These are phyloP conservation scores for Periophthalmus magnuspinnatus DNA, from an alignment of 2,797 vertebrate species.

Conservation along the genomic window DNA sequence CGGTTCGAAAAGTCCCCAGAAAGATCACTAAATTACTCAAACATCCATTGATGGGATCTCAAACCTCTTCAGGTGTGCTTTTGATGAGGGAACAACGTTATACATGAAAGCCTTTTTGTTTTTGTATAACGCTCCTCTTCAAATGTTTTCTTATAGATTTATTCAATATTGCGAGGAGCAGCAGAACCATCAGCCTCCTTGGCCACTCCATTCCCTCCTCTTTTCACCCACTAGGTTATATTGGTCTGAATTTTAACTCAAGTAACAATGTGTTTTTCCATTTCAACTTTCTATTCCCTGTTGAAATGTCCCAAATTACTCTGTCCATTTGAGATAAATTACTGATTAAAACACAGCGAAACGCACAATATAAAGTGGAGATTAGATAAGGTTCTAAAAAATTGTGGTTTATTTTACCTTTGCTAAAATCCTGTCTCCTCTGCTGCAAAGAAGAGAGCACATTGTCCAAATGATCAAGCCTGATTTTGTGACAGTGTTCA, in stretches of 20 bases:
- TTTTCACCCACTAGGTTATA: too few relatives aligned
- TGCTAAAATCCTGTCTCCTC: too few relatives aligned
- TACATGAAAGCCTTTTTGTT: too few relatives aligned
- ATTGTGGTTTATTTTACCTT: background rate
- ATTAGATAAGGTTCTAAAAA: background rate
- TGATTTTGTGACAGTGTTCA: background rate
- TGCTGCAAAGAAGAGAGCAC: background rate
- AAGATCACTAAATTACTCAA: too few relatives aligned
- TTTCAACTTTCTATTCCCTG: background rate
- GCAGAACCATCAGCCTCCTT: background rate
- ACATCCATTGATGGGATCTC: too few relatives aligned
- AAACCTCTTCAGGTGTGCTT: too few relatives aligned
- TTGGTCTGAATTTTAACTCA: too few relatives aligned
- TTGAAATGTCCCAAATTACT: background rate
- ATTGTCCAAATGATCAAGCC: too few relatives aligned
- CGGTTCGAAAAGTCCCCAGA: too few relatives aligned
- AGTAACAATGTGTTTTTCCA: background rate
- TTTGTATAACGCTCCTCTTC: too few relatives aligned
- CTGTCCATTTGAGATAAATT: background rate
- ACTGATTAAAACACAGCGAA: background rate
- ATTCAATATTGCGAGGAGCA: background rate
- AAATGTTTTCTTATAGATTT: too few relatives aligned
- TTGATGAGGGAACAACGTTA: too few relatives aligned
- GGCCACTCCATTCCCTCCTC: background rate
- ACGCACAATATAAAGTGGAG: background rate